Percentiles rank a stretch among this genome's conserved stretches.
These are phyloP conservation scores for Amblyornis subalaris DNA, from an alignment of 2,113 vertebrate species.

Conservation along the genomic window DNA sequence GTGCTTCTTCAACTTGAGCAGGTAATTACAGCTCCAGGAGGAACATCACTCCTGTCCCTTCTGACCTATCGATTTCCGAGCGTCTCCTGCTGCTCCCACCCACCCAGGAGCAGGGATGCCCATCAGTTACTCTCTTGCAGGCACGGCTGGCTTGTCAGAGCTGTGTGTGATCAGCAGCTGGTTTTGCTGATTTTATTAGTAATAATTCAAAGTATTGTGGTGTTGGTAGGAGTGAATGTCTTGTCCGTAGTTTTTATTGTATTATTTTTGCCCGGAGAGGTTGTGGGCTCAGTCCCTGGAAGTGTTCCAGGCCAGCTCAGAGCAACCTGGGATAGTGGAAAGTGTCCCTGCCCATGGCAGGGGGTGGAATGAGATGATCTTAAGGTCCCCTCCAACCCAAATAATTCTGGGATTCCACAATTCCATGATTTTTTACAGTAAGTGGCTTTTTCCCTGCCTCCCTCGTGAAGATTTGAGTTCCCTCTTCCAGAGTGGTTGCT, in stretches of 20 bases:
- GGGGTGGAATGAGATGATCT: neutral
- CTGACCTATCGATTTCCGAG: neutral
- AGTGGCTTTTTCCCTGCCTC: neutral
- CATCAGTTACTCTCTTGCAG: neutral
- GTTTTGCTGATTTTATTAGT: neutral
- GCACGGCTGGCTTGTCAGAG: accelerated
- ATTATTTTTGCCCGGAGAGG: neutral
- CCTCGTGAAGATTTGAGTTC: accelerated
- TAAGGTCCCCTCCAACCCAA: neutral
- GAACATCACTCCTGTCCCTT: neutral
- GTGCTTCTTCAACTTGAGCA: neutral
- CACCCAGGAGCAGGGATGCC: neutral
- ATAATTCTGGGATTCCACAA: neutral
- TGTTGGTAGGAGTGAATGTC: neutral
- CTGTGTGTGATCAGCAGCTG: neutral
- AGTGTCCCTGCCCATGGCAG: accelerated
- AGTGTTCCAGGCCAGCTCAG: neutral
- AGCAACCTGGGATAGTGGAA: neutral
- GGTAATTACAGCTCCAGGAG: neutral
- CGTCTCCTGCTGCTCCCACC: neutral
- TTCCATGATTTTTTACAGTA: neutral
- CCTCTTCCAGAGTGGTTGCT: neutral
- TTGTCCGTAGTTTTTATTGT: accelerated
- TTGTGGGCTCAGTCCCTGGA: neutral
- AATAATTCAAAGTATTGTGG: accelerated